phyloP scores from a whole-genome alignment of 1,140 invertebrate genomes.

The Listronotus bonariensis region DNA sequence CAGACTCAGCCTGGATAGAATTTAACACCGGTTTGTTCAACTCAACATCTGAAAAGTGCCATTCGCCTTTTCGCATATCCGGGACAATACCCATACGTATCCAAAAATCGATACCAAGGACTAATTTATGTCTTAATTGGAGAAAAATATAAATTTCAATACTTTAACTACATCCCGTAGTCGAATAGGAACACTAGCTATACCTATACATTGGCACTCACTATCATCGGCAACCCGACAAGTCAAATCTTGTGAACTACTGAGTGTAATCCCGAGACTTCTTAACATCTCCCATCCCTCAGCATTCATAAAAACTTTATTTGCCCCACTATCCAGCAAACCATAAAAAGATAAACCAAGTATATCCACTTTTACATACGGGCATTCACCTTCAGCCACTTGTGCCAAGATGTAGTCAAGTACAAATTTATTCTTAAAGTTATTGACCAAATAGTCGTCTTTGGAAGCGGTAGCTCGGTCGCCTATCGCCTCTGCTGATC shows the following conservation, averaged over 20 bases:
- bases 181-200: background rate
- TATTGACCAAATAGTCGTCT: background rate
- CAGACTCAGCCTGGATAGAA: background rate
- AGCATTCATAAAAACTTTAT: constrained; percentile 7
- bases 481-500: background rate
- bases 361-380: constrained; percentile 2
- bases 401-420: constrained; percentile 3
- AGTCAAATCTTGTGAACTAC: background rate
- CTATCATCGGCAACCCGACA: background rate
- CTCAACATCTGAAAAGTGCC: background rate
- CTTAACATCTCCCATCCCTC: background rate
- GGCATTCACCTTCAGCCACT: background rate
- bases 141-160: background rate
- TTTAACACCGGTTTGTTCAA: constrained; percentile 2
- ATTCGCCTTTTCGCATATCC: constrained; percentile 5
- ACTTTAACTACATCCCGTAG: constrained; percentile 2
- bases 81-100: constrained; percentile 1
- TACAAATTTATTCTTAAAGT: constrained; percentile 2
- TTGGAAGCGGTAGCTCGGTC: background rate
- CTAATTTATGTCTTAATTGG: background rate
- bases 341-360: background rate
- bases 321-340: background rate
- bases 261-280: background rate
- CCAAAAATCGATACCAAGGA: constrained; percentile 5
- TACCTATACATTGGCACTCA: background rate